Percentiles rank a stretch among this genome's conserved stretches.
These are phyloP conservation scores for Grallaria varia DNA, from an alignment of 2,113 vertebrate species.

Conservation along the genomic window DNA sequence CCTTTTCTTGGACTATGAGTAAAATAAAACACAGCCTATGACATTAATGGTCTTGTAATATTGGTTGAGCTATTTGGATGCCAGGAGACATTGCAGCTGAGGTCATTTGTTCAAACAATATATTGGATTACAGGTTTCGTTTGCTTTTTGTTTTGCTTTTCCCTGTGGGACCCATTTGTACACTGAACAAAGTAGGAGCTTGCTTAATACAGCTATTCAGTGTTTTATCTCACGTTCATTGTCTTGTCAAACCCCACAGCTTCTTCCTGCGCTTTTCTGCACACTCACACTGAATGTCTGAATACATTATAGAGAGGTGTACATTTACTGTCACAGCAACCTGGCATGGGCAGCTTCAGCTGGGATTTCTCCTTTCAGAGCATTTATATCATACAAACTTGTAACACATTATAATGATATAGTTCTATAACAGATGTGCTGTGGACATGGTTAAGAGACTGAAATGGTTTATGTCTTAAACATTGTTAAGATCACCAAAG, in stretches of 20 bases:
- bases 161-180: background rate
- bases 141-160: background rate
- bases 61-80: slow-evolving; percentile 1
- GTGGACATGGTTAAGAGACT: background rate
- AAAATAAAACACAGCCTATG: slow-evolving; percentile 37
- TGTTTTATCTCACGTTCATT: background rate
- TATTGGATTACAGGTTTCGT: background rate
- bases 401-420: background rate
- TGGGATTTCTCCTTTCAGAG: background rate
- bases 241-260: background rate
- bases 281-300: background rate
- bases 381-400: background rate
- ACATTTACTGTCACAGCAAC: background rate
- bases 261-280: background rate
- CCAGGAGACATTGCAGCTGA: background rate
- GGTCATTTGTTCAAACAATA: background rate
- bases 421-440: background rate
- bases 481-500: background rate
- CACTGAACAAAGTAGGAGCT: background rate
- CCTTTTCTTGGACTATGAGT: slow-evolving; percentile 24
- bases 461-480: background rate
- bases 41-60: slow-evolving; percentile 10
- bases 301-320: background rate
- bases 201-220: background rate
- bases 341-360: background rate